Evolutionary conservation across 2,888 invertebrate species (phyloP), one percentile per base, ranked within the genome.

Genomic region (Drosophila mimetica): DNA sequence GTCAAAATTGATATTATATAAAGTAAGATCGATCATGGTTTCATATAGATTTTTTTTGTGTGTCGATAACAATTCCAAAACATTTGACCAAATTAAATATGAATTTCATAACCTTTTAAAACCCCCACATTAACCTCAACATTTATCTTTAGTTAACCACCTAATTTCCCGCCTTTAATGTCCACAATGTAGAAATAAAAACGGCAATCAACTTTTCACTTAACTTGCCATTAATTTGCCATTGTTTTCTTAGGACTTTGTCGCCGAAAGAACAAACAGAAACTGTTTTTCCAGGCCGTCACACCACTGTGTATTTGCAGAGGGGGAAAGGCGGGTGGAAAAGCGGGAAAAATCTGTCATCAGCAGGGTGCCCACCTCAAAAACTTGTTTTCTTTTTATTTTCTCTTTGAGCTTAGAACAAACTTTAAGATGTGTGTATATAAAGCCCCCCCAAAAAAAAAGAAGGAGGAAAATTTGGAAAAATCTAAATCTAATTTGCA

Each of bases 401-500:
- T n/a, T 37, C 32, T 9, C 25, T 36, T 42, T 52, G 44, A 65
- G 37, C 67, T 30, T 30, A 37, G n/a, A 14, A 11, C 14, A 46
- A 70, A 67, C 46, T 66, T 66, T 13, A 13, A 48, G 47, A 67
- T 11, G 44, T 34, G 47, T n/a, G 20, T 39, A 14, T 14, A n/a
- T 2, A 28, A 25, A 3, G 25, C 25, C 5, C 25, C 25, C 25
- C 7, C 6, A 7, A 25, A 42, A 25, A 20, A 16, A 5, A 2
- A 14, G 42, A 3, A 1, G 20, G 18, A 32, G 37, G 30, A 13
- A 36, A 48, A 39, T 52, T 73, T 50, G 11, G 37, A 16, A 52
- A 65, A 69, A 71, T 78, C 66, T 64, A 82, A 85, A 87, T 75
- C 71, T 71, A 82, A 83, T 83, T 83, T 83, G 77, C 59, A 47